phyloP scores from a whole-genome alignment of 1,140 invertebrate genomes.

The Dendrolimus kikuchii region DNA sequence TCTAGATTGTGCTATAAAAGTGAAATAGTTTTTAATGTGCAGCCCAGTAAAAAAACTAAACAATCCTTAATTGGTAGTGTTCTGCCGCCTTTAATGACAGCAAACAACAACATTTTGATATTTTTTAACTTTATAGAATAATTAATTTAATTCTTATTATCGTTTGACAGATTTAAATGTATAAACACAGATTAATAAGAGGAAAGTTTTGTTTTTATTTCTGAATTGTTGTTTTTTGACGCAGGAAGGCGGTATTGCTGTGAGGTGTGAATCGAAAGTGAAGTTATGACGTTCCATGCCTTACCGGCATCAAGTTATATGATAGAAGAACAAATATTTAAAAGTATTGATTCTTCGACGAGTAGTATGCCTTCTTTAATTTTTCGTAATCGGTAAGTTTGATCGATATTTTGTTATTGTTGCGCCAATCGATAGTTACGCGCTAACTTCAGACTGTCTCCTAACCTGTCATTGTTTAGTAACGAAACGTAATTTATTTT shows the following conservation, averaged over 20 bases:
- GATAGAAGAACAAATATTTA: slow-evolving; percentile 60
- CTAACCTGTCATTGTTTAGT: slow-evolving; percentile 10
- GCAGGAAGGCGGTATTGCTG: slow-evolving; percentile 11
- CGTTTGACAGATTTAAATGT: no score
- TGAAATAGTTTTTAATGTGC: slow-evolving; percentile 44
- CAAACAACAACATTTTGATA: no score
- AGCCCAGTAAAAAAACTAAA: slow-evolving; percentile 41
- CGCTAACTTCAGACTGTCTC: slow-evolving; percentile 12
- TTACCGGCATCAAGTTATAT: slow-evolving; percentile 58
- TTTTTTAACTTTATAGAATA: no score
- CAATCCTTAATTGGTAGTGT: slow-evolving; percentile 35
- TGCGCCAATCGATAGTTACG: slow-evolving; percentile 29
- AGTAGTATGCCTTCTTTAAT: slow-evolving; percentile 65
- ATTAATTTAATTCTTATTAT: no score
- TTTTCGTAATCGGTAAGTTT: slow-evolving; percentile 62
- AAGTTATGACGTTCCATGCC: slow-evolving; percentile 67
- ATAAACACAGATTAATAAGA: no score
- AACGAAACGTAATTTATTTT: slow-evolving; percentile 11
- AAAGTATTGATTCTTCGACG: slow-evolving; percentile 46
- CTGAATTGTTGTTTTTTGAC: no score
- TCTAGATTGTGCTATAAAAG: slow-evolving; percentile 27
- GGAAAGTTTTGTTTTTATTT: no score
- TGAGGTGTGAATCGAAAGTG: slow-evolving; percentile 52
- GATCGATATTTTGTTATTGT: slow-evolving; percentile 15
- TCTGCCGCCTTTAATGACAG: not conserved